phyloP scores from a whole-genome alignment of 2,113 vertebrate genomes.

The Clupea harengus region DNA sequence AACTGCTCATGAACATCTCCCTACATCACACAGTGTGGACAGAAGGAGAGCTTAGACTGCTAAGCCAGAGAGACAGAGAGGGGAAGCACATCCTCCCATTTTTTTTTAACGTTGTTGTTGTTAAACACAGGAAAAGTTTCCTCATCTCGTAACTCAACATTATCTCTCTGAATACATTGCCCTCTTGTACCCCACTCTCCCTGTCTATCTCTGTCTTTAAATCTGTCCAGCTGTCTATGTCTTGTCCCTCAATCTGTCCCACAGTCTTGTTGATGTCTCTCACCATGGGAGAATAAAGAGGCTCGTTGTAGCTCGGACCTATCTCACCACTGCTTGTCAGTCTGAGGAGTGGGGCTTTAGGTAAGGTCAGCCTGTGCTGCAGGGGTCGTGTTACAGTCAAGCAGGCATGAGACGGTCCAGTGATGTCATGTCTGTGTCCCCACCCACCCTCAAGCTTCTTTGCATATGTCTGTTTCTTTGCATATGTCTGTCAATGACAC shows the following conservation, averaged over 20 bases:
- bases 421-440: slow-evolving; percentile 42
- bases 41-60: no score
- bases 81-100: no score
- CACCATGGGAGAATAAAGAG: not conserved
- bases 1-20: no score
- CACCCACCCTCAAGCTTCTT: slow-evolving; percentile 49
- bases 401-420: slow-evolving; percentile 35
- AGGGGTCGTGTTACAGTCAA: slow-evolving; percentile 36
- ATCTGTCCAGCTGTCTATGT: not conserved
- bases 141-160: not conserved
- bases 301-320: not conserved
- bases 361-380: slow-evolving; percentile 24
- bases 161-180: not conserved
- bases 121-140: not conserved
- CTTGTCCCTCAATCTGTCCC: not conserved
- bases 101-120: no score
- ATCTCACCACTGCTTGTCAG: not conserved
- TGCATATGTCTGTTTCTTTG: slow-evolving; percentile 60
- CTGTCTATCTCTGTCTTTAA: slow-evolving; percentile 6
- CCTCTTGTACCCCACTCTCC: not conserved
- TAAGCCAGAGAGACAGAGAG: not conserved
- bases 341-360: not conserved
- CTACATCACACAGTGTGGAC: no score
- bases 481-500: slow-evolving; percentile 54
- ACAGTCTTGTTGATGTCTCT: not conserved